A percentile compares a stretch with the other conserved stretches of the same genome.
phyloP scores from a whole-genome alignment of 2,888 invertebrate species.

The Dromius quadrimaculatus region DNA sequence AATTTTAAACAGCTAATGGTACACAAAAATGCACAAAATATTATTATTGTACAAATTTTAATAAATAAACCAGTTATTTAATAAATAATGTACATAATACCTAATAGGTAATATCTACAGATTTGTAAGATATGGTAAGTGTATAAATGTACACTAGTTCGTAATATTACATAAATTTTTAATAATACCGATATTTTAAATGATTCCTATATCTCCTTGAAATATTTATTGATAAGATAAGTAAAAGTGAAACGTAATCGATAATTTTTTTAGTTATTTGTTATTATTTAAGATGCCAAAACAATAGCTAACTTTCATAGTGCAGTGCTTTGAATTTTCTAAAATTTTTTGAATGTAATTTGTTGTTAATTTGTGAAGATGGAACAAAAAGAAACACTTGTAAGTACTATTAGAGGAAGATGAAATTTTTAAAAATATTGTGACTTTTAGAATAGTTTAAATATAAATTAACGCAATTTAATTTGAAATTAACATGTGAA shows the following conservation, averaged over 20 bases:
- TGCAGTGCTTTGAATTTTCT: too few species aligned
- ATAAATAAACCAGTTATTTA: slow-evolving; percentile 32
- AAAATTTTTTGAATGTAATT: too few species aligned
- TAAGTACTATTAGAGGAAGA: too few species aligned
- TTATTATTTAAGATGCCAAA: neutral
- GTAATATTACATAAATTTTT: slow-evolving; percentile 58
- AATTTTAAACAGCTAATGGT: slow-evolving; percentile 14
- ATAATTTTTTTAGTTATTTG: neutral
- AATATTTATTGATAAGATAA: slow-evolving; percentile 35
- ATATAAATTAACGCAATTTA: too few species aligned
- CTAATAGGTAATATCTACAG: slow-evolving; percentile 60
- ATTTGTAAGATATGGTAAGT: slow-evolving; percentile 65
- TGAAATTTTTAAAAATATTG: too few species aligned
- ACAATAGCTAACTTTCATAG: too few species aligned
- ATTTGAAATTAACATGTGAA: too few species aligned
- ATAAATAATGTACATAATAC: slow-evolving; percentile 38
- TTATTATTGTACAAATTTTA: slow-evolving; percentile 45
- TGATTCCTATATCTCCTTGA: slow-evolving; percentile 33
- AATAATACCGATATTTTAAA: slow-evolving; percentile 37
- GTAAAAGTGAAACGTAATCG: neutral
- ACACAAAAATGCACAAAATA: slow-evolving; percentile 35
- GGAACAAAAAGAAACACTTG: too few species aligned
- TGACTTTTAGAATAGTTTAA: too few species aligned
- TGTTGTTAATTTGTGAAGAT: too few species aligned
- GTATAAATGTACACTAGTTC: slow-evolving; percentile 72